phyloP scores from a whole-genome alignment of 2,113 vertebrate species.

The Syngnathus typhle region DNA sequence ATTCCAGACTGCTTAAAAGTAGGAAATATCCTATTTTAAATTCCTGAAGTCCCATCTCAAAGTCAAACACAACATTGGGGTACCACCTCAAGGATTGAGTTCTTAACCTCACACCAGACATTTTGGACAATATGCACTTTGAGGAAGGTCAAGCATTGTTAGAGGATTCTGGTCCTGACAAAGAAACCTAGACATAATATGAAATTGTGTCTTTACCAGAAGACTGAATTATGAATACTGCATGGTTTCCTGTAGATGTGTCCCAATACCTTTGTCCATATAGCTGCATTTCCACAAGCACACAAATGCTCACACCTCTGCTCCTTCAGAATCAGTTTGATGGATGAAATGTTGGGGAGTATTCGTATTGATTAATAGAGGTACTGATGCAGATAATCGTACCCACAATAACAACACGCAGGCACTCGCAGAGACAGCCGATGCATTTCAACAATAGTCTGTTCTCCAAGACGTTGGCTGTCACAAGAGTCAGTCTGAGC shows the following conservation, averaged over 20 bases:
- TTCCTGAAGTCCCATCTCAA: neutral
- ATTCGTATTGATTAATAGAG: constrained; percentile 63
- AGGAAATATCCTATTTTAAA: neutral
- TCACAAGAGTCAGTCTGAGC: constrained; percentile 22
- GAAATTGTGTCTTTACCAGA: neutral
- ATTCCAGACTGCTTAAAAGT: neutral
- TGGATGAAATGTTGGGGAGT: constrained; percentile 62
- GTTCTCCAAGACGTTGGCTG: constrained; percentile 32
- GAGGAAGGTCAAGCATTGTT: neutral
- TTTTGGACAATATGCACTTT: neutral
- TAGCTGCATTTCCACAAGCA: constrained; percentile 28
- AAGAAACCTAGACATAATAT: neutral
- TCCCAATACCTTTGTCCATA: neutral
- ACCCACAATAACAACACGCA: neutral
- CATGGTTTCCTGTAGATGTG: neutral
- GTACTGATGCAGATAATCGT: constrained; percentile 18
- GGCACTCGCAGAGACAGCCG: constrained; percentile 23
- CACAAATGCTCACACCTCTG: constrained; percentile 24
- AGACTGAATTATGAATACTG: neutral
- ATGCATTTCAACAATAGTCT: constrained; percentile 49
- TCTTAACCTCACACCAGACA: neutral
- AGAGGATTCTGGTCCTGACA: neutral
- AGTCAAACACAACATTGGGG: neutral
- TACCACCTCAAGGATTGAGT: too few species aligned
- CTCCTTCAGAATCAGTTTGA: constrained; percentile 62